A percentile compares a stretch with the other conserved stretches of the same genome.
These are phyloP conservation scores for Papilio aristodemus DNA, from an alignment of 1,140 invertebrate genomes.

Conservation along the genomic window DNA sequence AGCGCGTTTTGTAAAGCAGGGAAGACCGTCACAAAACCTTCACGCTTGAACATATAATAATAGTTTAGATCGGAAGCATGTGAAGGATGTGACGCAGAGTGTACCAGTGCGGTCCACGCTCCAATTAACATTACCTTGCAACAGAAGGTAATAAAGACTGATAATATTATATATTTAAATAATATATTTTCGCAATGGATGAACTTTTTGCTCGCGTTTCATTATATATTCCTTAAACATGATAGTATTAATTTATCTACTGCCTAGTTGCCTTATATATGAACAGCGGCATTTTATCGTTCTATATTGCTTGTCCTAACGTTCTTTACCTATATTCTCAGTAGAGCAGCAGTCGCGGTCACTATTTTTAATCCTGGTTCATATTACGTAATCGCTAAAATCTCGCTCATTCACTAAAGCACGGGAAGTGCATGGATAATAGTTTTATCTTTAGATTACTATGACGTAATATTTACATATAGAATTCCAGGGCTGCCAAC, in stretches of 20 bases:
- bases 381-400: conserved; percentile 14
- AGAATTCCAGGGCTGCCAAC: neutral
- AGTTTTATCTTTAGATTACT: conserved; percentile 17
- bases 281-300: too few relatives aligned
- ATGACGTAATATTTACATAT: neutral
- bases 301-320: too few relatives aligned
- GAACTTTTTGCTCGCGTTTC: too few relatives aligned
- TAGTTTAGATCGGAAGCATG: conserved; percentile 6
- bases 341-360: neutral
- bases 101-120: conserved; percentile 4
- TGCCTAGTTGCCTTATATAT: too few relatives aligned
- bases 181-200: conserved; percentile 3
- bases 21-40: conserved; percentile 1
- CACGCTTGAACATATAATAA: conserved; percentile 2
- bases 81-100: conserved; percentile 7
- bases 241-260: too few relatives aligned
- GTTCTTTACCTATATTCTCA: neutral
- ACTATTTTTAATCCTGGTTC: conserved; percentile 5
- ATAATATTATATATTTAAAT: conserved; percentile 8
- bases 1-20: too few relatives aligned
- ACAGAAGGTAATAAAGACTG: conserved; percentile 1
- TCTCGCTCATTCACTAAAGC: conserved; percentile 8
- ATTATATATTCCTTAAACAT: too few relatives aligned
- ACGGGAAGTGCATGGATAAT: conserved; percentile 22
- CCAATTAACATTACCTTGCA: conserved; percentile 19